These are phyloP conservation scores for Microcaecilia unicolor DNA, from an alignment of 2,797 vertebrate genomes.

Conservation along the genomic window DNA sequence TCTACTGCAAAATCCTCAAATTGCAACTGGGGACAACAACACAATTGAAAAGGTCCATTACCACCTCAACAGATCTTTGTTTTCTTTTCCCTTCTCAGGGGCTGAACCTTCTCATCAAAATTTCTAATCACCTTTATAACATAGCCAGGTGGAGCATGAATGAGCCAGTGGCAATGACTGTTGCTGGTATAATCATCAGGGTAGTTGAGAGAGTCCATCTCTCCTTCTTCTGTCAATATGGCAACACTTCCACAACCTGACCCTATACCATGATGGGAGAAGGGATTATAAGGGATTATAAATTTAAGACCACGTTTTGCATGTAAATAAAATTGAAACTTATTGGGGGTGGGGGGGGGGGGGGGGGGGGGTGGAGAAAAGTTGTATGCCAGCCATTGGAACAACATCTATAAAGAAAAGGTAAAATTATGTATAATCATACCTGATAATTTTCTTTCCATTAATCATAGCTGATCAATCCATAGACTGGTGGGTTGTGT, in stretches of 20 bases:
- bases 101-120: no score
- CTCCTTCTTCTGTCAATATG: constrained; percentile 12
- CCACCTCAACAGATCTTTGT: background rate
- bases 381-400: no score
- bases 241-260: constrained; percentile 3
- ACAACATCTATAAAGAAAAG: no score
- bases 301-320: no score
- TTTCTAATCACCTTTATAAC: constrained; percentile 23
- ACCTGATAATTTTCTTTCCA: no score
- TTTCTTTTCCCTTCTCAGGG: background rate
- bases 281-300: no score
- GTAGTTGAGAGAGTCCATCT: constrained; percentile 30
- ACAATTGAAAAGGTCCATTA: background rate
- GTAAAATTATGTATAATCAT: no score
- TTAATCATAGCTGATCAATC: no score
- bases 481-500: no score
- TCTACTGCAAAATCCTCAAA: constrained; percentile 16
- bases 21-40: constrained; percentile 6
- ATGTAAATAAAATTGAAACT: no score
- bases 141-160: constrained; percentile 20
- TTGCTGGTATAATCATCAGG: constrained; percentile 17
- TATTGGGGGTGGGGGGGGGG: no score
- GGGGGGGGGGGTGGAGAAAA: no score
- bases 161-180: constrained; percentile 24
- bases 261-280: background rate